Percentiles rank a stretch among this genome's conserved stretches.
Conservation (phyloP, 92 coral and sea anemone species). For the Porites evermanni region DNA sequence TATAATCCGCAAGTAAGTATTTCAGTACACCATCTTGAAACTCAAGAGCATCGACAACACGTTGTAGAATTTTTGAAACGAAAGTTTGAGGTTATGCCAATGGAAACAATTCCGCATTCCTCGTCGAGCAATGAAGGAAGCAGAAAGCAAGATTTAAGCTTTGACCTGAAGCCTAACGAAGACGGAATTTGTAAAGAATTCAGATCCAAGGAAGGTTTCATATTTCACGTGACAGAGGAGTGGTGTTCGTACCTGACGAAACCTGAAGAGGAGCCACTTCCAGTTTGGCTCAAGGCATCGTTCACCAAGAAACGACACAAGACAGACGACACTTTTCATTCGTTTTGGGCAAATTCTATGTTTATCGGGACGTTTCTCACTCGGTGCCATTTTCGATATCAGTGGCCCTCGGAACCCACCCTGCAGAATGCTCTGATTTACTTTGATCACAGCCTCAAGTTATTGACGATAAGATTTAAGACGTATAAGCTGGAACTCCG, state of each 20-base stretch:
- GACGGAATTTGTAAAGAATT: slow-evolving; percentile 20
- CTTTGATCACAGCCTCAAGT: slow-evolving; percentile 54
- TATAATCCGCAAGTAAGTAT: slow-evolving; percentile 39
- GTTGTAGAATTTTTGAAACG: slow-evolving; percentile 29
- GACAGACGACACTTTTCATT: slow-evolving; percentile 9
- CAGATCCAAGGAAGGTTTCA: slow-evolving; percentile 50
- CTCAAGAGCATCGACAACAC: background rate
- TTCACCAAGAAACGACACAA: slow-evolving; percentile 15
- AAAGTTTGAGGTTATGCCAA: slow-evolving; percentile 54
- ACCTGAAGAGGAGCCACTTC: slow-evolving; percentile 51
- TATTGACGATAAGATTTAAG: slow-evolving; percentile 25
- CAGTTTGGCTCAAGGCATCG: slow-evolving; percentile 48
- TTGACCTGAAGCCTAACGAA: slow-evolving; percentile 38
- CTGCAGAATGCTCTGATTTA: slow-evolving; percentile 1
- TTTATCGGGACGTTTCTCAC: slow-evolving; percentile 43
- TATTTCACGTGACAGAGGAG: slow-evolving; percentile 29
- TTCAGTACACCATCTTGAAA: slow-evolving; percentile 26
- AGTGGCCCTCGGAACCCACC: slow-evolving; percentile 38
- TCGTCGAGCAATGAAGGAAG: background rate
- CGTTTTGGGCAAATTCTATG: slow-evolving; percentile 24
- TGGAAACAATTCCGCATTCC: background rate
- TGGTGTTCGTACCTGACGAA: slow-evolving; percentile 43
- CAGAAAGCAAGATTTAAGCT: slow-evolving; percentile 1
- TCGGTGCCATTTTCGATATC: slow-evolving; percentile 45
- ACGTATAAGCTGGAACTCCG: slow-evolving; percentile 47